Evolutionary conservation across 2,888 invertebrate species (phyloP), one percentile per base, ranked within the genome.

Genomic region (Euzetes globulus): DNA sequence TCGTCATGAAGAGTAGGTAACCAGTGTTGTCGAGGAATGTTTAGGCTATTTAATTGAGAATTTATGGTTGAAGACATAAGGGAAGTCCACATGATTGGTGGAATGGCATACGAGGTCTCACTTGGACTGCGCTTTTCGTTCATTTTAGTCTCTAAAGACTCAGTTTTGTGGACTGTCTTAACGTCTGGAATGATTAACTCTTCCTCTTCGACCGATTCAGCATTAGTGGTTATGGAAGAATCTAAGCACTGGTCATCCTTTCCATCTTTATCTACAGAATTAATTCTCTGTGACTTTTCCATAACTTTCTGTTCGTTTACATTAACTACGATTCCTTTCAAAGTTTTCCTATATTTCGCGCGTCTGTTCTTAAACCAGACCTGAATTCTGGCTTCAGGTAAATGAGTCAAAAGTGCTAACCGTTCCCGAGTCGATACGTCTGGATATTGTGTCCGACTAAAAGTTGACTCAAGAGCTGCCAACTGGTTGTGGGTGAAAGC

Each of bases 361-460:
- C 84, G 78, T 45, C 84, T 78, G 78, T 84, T 84, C 78, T 84
- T 84, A 77, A 84, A 84, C 84, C 84, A 84, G 5, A 84, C 84
- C 81, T 84, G 84, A 75, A 84, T 84, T 77, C 84, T 80, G n/a
- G 84, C 83, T 78, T 84, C 84, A 5, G 84, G 84, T 45, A 84
- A 79, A 74, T 81, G 83, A n/a, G 84, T 84, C 79, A 83, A 81
- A 79, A 83, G 81, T 7, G 84, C 83, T 37, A 84, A 80, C 58
- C 83, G 78, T 78, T 84, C 84, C 41, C 84, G 76, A 80, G 84
- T 84, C 15, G 83, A 83, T 15, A 84, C 83, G 79, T 84, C 84
- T 45, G 84, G 84, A 79, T 84, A 84, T 77, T 84, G 84, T 15
- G 84, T 84, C 77, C 84, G 84, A 11, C 80, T 75, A 78, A 84